Evolutionary conservation across 2,888 invertebrate genomes (phyloP), one percentile per base, ranked within the genome.

Genomic region (Tenthredo amoena): DNA sequence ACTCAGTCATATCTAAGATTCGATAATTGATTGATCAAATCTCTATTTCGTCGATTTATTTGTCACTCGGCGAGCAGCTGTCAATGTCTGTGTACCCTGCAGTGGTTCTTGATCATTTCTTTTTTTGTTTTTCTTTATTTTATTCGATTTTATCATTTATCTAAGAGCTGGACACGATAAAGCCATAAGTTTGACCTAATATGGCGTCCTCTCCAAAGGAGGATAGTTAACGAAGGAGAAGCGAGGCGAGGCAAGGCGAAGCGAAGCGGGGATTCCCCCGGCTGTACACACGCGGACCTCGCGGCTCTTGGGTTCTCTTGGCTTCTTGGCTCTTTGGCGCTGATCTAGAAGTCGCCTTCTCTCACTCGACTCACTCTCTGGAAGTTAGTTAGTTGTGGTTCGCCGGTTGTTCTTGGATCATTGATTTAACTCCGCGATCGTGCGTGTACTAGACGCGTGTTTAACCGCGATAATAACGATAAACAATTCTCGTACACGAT

Each of bases 171-270:
- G n/a, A 10, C 15, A 91, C 91, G 91, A 92, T 92, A 93, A 93
- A 91, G 90, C 91, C 91, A 92, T 91, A 92, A 92, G 92, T 92
- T 93, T 93, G 91, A 91, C 93, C 93, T 93, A 93, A 93, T 93
- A 93, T 93, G 93, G 93, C 72, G n/a, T 34, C 85, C 40, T 74
- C n/a, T 79, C 47, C 89, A 89, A 91, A 91, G 90, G 26, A 50
- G 65, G 68, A 47, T 21, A 68, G 47, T 12, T 34, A 43, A 21
- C 37, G 10, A 81, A 62, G 62, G 81, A 21, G 58, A 47, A 37
- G 55, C 47, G 74, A 26, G 74, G 40, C 7, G 37, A n/a, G 34
- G 34, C 47, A 21, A 40, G 21, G 76, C 21, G 26, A 40, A 21
- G 65, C 26, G 65, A 21, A 43, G 82, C 83, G 83, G 71, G 83